A percentile compares a stretch with the other conserved stretches of the same genome.
Conservation (phyloP, 2,797 vertebrate genomes). For the Numenius phaeopus region DNA sequence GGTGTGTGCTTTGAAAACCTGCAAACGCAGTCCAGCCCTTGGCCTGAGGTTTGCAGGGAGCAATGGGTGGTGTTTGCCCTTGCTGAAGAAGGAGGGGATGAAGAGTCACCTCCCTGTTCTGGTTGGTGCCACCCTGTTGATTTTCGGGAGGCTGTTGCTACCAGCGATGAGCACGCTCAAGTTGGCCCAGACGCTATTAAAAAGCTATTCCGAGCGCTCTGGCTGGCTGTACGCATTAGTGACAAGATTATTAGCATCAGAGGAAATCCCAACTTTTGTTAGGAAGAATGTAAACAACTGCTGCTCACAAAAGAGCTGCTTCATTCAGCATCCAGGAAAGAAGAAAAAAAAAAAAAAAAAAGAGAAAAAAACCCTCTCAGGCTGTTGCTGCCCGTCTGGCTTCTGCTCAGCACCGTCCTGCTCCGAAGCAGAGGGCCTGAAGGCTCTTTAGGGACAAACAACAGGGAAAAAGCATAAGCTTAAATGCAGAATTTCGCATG, state of each 20-base stretch:
- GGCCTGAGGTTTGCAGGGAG: not conserved
- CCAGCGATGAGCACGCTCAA: accelerated
- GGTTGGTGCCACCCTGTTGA: not conserved
- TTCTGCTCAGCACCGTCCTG: not conserved
- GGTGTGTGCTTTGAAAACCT: not conserved
- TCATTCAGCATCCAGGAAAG: not conserved
- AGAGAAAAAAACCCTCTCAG: not conserved
- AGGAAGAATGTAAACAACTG: conserved; percentile 26
- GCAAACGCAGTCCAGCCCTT: not conserved
- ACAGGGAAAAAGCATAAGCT: not conserved
- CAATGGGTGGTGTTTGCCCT: accelerated
- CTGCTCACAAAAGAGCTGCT: conserved; percentile 10
- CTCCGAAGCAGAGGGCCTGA: not conserved
- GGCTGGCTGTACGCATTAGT: not conserved
- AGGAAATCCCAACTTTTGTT: conserved; percentile 39
- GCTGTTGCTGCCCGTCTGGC: not conserved
- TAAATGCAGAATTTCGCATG: not conserved
- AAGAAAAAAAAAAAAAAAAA: not conserved
- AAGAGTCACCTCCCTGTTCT: not conserved
- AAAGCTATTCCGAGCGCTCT: not conserved
- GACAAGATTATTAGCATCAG: conserved; percentile 17
- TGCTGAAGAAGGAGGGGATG: accelerated
- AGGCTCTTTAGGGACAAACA: not conserved
- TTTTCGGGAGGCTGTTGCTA: not conserved
- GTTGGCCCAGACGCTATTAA: not conserved